phyloP scores from a whole-genome alignment of 2,113 vertebrate genomes.

The Hemiprocne comata region DNA sequence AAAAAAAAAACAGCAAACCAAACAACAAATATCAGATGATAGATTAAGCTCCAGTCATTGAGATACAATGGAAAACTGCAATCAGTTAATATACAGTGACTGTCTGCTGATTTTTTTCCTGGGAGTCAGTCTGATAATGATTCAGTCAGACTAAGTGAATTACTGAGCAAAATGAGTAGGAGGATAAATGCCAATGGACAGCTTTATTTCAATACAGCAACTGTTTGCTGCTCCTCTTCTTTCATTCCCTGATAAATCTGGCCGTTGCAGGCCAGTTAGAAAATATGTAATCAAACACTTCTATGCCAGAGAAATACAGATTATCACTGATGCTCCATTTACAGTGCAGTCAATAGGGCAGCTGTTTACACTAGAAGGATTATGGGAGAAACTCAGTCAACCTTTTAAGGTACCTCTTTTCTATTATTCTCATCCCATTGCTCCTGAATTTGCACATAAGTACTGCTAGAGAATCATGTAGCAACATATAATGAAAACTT shows the following conservation, averaged over 20 bases:
- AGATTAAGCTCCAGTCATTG: neutral
- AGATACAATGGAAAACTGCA: neutral
- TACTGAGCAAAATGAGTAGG: neutral
- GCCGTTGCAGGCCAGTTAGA: neutral
- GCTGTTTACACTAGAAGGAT: neutral
- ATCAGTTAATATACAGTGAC: neutral
- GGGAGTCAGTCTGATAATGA: constrained; percentile 12
- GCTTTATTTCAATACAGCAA: constrained; percentile 1
- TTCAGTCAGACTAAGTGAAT: constrained; percentile 35
- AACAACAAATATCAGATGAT: neutral
- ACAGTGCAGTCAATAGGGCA: neutral
- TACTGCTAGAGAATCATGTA: neutral
- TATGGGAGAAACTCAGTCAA: neutral
- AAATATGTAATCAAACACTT: neutral
- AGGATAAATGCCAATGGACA: constrained; percentile 16
- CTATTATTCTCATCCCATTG: neutral
- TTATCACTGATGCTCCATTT: neutral
- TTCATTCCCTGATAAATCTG: neutral
- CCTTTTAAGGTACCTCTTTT: neutral
- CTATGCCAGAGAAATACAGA: neutral
- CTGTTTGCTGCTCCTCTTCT: neutral
- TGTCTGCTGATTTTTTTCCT: neutral
- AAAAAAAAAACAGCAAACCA: neutral
- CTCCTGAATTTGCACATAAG: neutral
- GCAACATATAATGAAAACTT: neutral